Conservation (phyloP, 1,140 invertebrate genomes). For the Eulimnadia texana region DNA sequence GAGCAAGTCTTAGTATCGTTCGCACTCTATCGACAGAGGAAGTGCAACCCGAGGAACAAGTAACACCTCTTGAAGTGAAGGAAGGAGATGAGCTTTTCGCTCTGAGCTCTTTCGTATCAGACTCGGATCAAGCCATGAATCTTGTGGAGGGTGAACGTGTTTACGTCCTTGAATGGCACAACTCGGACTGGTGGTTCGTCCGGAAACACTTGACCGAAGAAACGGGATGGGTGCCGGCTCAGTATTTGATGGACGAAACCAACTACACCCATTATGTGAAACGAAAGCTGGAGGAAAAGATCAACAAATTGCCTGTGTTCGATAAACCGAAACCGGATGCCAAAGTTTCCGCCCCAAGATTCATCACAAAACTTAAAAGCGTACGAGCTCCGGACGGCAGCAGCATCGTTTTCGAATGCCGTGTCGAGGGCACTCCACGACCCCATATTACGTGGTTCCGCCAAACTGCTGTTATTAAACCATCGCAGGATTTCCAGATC, state of each 20-base stretch:
- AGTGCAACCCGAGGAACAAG: conserved; percentile 22
- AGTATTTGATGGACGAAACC: conserved; percentile 64
- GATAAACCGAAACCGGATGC: conserved; percentile 67
- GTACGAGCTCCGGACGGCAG: conserved; percentile 69
- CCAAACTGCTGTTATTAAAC: conserved; percentile 80
- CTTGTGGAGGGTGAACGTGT: conserved; percentile 79
- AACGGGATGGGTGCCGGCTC: conserved; percentile 80
- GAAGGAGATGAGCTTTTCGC: conserved; percentile 65
- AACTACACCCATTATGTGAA: conserved; percentile 69
- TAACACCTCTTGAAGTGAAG: conserved; percentile 32
- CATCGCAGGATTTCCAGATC: conserved; percentile 73
- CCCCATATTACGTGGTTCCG: conserved; percentile 91
- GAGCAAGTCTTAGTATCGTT: background rate
- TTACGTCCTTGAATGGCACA: conserved; percentile 63
- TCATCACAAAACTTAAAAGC: conserved; percentile 68
- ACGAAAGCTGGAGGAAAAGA: conserved; percentile 76
- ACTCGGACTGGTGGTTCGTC: conserved; percentile 81
- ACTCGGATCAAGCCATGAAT: conserved; percentile 71
- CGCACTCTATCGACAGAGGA: background rate
- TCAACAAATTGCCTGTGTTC: conserved; percentile 76
- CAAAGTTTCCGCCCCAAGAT: conserved; percentile 60
- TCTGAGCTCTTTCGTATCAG: conserved; percentile 70
- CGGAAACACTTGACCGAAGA: conserved; percentile 76
- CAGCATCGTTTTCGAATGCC: conserved; percentile 75
- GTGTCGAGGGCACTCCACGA: conserved; percentile 72